Evolutionary conservation across 2,888 invertebrate genomes (phyloP).

Genomic region (Apocheima hispidaria): DNA sequence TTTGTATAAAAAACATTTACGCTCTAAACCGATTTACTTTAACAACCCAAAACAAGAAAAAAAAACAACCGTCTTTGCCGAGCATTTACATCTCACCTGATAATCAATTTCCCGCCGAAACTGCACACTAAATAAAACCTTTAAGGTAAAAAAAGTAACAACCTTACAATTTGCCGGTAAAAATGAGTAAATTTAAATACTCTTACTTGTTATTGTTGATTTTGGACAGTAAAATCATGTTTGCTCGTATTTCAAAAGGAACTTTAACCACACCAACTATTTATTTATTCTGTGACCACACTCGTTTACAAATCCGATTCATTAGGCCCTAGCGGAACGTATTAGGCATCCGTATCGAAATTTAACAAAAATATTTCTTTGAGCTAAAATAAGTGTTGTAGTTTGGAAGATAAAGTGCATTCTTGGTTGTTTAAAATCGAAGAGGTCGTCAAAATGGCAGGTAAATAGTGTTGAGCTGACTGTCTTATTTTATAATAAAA

Average conservation of each 20-base stretch:
- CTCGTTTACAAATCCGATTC: slow-evolving; percentile 68
- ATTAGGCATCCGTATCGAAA: slow-evolving; percentile 61
- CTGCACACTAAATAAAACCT: slow-evolving; percentile 46
- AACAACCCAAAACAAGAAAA: slow-evolving; percentile 19
- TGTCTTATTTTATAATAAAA: background rate
- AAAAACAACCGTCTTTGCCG: slow-evolving; percentile 42
- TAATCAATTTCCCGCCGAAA: slow-evolving; percentile 79
- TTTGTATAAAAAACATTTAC: slow-evolving; percentile 19
- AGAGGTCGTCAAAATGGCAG: slow-evolving; percentile 28
- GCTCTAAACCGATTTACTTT: slow-evolving; percentile 25
- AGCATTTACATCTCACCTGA: slow-evolving; percentile 52
- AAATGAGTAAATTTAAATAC: slow-evolving; percentile 34
- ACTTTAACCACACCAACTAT: slow-evolving; percentile 21
- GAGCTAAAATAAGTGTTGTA: slow-evolving; percentile 24
- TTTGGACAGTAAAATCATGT: slow-evolving; percentile 49
- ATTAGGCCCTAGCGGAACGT: slow-evolving; percentile 63
- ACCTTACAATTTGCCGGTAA: slow-evolving; percentile 40
- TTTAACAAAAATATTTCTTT: slow-evolving; percentile 18
- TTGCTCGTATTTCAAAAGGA: slow-evolving; percentile 60
- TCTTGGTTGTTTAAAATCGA: slow-evolving; percentile 20
- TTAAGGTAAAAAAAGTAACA: slow-evolving; percentile 44
- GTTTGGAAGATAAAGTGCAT: slow-evolving; percentile 17
- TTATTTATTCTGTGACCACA: slow-evolving; percentile 39
- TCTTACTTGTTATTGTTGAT: slow-evolving; percentile 42
- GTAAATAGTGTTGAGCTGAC: slow-evolving; percentile 37